These are phyloP conservation scores for Eupithecia vulgata DNA, from an alignment of 2,888 invertebrate species.

Conservation along the genomic window DNA sequence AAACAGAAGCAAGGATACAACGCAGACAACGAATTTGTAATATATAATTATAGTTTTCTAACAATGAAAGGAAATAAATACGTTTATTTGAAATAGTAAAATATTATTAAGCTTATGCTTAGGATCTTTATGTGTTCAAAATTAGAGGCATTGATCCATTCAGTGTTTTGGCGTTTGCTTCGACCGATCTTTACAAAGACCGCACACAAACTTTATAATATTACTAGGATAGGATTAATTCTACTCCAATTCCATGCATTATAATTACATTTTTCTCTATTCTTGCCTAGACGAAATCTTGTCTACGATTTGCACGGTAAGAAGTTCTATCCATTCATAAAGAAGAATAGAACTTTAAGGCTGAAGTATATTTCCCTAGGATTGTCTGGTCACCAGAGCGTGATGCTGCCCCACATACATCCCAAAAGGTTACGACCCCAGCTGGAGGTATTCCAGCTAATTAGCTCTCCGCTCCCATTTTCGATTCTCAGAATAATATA, in stretches of 20 bases:
- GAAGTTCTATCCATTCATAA: background rate
- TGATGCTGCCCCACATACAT: conserved; percentile 5
- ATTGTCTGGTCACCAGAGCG: background rate
- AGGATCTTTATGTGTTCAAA: no score
- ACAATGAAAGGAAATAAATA: background rate
- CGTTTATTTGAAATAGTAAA: background rate
- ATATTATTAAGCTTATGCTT: no score
- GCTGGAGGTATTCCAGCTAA: conserved; percentile 29
- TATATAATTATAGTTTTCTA: background rate
- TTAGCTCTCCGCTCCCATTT: conserved; percentile 28
- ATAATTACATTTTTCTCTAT: background rate
- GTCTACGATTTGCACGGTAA: background rate
- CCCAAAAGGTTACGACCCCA: conserved; percentile 11
- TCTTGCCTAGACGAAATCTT: background rate
- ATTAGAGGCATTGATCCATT: no score
- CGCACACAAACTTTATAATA: no score
- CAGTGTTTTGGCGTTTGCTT: no score
- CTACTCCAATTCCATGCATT: background rate
- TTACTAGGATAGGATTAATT: background rate
- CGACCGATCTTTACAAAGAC: no score
- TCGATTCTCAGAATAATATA: conserved; percentile 31
- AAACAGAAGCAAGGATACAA: background rate
- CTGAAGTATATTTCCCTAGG: background rate
- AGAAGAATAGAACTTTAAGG: background rate
- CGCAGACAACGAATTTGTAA: background rate